A percentile compares a stretch with the other conserved stretches of the same genome.
phyloP scores from a whole-genome alignment of 2,797 vertebrate species.

The Takifugu ocellatus region DNA sequence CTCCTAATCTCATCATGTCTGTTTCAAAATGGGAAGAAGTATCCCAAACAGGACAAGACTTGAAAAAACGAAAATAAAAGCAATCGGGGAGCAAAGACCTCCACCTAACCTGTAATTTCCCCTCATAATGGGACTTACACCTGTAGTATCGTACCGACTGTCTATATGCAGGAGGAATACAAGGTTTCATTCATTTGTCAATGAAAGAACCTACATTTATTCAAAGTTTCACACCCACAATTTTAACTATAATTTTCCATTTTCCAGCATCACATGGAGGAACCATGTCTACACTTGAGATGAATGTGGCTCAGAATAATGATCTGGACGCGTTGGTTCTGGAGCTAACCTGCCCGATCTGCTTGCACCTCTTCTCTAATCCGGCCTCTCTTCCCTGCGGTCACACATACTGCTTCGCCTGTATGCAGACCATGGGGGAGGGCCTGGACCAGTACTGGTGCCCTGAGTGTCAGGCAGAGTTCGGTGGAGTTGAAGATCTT shows the following conservation, averaged over 20 bases:
- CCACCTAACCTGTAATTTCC: too few relatives aligned
- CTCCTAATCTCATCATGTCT: too few relatives aligned
- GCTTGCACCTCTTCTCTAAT: slow-evolving; percentile 62
- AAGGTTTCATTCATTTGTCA: too few relatives aligned
- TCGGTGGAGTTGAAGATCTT: slow-evolving; percentile 37
- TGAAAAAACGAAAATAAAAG: too few relatives aligned
- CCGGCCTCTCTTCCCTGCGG: slow-evolving; percentile 71
- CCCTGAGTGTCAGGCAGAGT: slow-evolving; percentile 70
- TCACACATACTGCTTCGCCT: slow-evolving; percentile 72
- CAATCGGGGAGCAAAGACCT: too few relatives aligned
- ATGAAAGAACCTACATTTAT: too few relatives aligned
- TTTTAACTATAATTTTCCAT: not conserved
- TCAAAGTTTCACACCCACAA: too few relatives aligned
- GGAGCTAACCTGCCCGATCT: slow-evolving; percentile 74
- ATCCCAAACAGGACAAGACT: too few relatives aligned
- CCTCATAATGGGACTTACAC: too few relatives aligned
- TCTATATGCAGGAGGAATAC: too few relatives aligned
- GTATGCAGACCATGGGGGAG: slow-evolving; percentile 56
- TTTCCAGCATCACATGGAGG: slow-evolving; percentile 27
- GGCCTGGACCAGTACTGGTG: slow-evolving; percentile 65
- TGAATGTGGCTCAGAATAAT: not conserved
- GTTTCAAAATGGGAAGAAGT: too few relatives aligned
- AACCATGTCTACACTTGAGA: slow-evolving; percentile 39
- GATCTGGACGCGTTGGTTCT: slow-evolving; percentile 28
- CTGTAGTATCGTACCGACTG: too few relatives aligned